Base-by-base conservation (phyloP, 2,113 vertebrate species). In the Oncorhynchus masou region DNA sequence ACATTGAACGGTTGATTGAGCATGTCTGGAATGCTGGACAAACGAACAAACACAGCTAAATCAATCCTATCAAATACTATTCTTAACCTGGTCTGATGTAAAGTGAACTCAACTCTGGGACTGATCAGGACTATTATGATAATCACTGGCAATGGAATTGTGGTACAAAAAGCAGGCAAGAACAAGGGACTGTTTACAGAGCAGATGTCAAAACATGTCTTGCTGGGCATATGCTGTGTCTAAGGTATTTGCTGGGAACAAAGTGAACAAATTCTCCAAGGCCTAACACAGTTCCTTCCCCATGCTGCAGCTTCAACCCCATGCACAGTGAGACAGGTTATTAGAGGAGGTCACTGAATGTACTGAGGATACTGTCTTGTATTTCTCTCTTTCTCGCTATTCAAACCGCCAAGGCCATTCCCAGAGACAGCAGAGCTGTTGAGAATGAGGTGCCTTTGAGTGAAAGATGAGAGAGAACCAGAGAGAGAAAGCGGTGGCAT, bases 401-500 rank as follows among this genome's bases (percentile, higher is more conserved):
- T 59, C 29, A 75, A 54, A 29, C 5, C 57, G 70, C 59, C 39
- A 70, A 31, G 71, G 71, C 27, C 16, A 15, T 73, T 57, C 51
- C 20, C 16, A 22, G 39, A 48, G 31, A 70, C 15, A 24, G 1
- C 19, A 20, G 65, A 29, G 8, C 39, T 20, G 39, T 48, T 70
- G 39, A 9, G 9, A 22, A 16, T 16, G 22, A 29, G 8, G 16
- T 54, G 25, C 65, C 22, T 27, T 15, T 29, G 24, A 29, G 24
- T 64, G 60, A 64, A 64, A 25, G 60, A 64, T 11, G n/a, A 62
- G 49, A 76, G 31, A 60, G 74, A 22, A 51, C 68, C n/a, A 66
- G 16, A 78, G 51, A 88, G 74, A 89, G 81, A 85, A 77, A 86
- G 74, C 68, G 48, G 27, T 70, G 70, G 81, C 76, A 79, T 84